Evolutionary conservation across 2,797 vertebrate species (phyloP), one percentile per base, ranked within the genome.

Genomic region (Cossypha polioptera): DNA sequence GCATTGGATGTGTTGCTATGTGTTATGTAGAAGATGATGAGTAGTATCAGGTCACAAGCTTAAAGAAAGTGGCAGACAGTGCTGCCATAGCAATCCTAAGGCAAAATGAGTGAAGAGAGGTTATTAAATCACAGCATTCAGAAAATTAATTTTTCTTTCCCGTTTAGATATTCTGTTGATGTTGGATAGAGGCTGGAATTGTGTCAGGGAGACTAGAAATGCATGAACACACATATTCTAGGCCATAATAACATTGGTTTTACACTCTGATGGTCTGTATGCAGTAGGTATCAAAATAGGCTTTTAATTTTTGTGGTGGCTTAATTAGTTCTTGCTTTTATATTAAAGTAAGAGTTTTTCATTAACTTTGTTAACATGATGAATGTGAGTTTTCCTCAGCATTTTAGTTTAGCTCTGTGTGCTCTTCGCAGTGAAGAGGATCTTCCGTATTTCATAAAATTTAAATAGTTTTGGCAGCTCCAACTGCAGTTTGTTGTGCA

Each of bases 391-490:
- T 92, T 58, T 86, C 21, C 14, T 72, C 40, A 50, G 1, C 5
- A 1, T 54, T 86, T 92, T 69, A 22, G 57, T 69, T 95, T 59
- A 85, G 45, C 50, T 40, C 53, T 87, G 33, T 1, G 0, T 76
- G 61, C 65, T 55, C 47, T 59, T 90, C 28, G 10, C 3, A 40
- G n/a, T 42, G 33, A 35, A 35, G 48, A 86, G 5, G 8, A n/a
- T 85, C 26, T 79, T 51, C 47, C 9, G 1, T 67, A 18, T 57
- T 76, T 76, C 33, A 47, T 76, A 45, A 79, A 73, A 79, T 25
- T 26, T 53, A 65, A 94, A 86, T 68, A 59, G 43, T 85, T 95
- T 94, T 94, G 87, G 77, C 82, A 91, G 82, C 77, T 91, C 84
- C 79, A 54, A 90, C 40, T 89, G 62, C 78, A 47, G 15, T 67